Evolutionary conservation across 2,113 vertebrate genomes (phyloP), one percentile per base, ranked within the genome.

Genomic region (Tyrannus savana): DNA sequence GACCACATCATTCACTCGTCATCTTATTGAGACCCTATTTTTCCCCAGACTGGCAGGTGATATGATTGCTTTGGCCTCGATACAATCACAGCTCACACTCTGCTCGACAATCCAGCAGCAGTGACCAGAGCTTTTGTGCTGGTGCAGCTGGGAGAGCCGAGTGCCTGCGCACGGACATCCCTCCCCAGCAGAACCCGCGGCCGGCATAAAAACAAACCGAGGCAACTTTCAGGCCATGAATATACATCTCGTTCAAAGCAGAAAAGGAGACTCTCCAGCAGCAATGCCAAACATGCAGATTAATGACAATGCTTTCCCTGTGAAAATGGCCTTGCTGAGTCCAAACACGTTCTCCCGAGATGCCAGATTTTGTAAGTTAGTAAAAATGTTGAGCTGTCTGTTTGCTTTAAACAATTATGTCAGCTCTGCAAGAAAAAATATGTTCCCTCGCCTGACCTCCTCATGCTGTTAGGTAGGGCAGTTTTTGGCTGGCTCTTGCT

Each of bases 381-480:
- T 62, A 87, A 94, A 96, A 97, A 90, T 33, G 76, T 94, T 95
- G 95, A 93, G 90, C 92, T 96, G 95, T 90, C 93, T 91, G 79
- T 95, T 95, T 92, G 83, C 83, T 94, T 92, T 92, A 76, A 94
- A 94, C 83, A 87, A 92, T 93, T 96, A 94, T 90, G 80, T 92
- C 90, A 93, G 85, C 75, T 92, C 90, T 63, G 72, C 73, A 68
- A 94, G 95, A 78, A 83, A 95, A 95, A 96, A 93, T 85, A 83
- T 58, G 84, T 95, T 94, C 73, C 85, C 76, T 92, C 0, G 11
- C 42, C 92, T 92, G 88, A 89, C 76, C 93, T 89, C 85, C 35
- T 60, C 31, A 10, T 52, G 66, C 73, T 94, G 73, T 64, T 84
- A 90, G 83, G 86, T 88, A 86, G 72, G 79, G 76, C 44, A 52